phyloP scores from a whole-genome alignment of 2,797 vertebrate genomes.

The Chanos chanos region DNA sequence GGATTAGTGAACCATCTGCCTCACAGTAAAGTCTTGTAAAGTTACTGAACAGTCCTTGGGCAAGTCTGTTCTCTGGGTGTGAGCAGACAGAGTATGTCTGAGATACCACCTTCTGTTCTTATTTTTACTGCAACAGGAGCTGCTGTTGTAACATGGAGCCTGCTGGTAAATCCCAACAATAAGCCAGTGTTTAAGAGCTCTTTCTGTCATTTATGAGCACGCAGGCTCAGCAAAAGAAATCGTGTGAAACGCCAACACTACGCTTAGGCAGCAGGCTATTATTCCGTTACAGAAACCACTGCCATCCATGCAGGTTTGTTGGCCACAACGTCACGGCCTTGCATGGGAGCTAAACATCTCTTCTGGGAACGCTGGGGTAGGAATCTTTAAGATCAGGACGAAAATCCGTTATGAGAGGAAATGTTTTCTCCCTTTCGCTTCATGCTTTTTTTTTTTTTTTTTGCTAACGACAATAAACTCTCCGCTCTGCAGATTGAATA shows the following conservation, averaged over 20 bases:
- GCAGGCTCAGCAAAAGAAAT: conserved; percentile 15
- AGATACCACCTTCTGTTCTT: conserved; percentile 49
- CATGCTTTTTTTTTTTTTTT: conserved; percentile 28
- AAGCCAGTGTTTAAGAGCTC: conserved; percentile 26
- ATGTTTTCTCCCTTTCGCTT: conserved; percentile 48
- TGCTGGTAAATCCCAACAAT: conserved; percentile 55
- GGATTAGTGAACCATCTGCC: background rate
- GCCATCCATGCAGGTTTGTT: background rate
- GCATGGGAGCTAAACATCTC: background rate
- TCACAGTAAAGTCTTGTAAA: background rate
- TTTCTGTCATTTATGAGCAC: conserved; percentile 23
- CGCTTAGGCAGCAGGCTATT: conserved; percentile 1
- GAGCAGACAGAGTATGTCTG: conserved; percentile 45
- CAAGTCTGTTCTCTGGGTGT: conserved; percentile 36
- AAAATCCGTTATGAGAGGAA: conserved; percentile 52
- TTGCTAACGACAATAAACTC: conserved; percentile 34
- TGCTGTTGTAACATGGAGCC: conserved; percentile 46
- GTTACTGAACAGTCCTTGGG: too few species aligned
- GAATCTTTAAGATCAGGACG: background rate
- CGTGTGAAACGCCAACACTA: conserved; percentile 18
- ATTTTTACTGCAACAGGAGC: conserved; percentile 67
- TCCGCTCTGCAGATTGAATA: conserved; percentile 26
- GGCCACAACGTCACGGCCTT: background rate
- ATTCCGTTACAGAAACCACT: conserved; percentile 25
- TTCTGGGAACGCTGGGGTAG: background rate